phyloP scores from a whole-genome alignment of 2,797 vertebrate genomes.

The Momotus momota region DNA sequence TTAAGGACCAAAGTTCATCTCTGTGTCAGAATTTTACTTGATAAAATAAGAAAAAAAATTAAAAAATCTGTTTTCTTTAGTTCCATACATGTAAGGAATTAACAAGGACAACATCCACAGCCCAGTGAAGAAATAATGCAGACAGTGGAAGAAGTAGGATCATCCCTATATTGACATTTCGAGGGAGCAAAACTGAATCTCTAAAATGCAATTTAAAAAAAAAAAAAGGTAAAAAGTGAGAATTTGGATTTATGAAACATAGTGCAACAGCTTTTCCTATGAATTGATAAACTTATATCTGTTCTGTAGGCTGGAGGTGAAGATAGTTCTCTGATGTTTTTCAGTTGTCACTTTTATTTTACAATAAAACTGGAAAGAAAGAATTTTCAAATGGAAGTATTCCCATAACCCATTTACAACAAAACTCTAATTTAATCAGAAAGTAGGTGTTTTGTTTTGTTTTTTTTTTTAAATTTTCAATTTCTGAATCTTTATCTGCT shows the following conservation, averaged over 20 bases:
- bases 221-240: rapidly evolving
- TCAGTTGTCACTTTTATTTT: not conserved
- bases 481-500: not conserved
- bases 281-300: not conserved
- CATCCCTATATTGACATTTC: not conserved
- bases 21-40: not conserved
- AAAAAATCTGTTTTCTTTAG: not conserved
- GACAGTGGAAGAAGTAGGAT: not conserved
- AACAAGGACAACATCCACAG: not conserved
- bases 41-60: not conserved
- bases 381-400: not conserved
- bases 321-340: not conserved
- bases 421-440: not conserved
- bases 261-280: not conserved
- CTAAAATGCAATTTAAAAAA: too few species aligned
- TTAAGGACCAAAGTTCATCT: not conserved
- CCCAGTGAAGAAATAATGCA: not conserved
- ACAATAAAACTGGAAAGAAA: not conserved
- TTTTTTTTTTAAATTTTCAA: too few species aligned
- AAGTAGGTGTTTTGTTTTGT: not conserved
- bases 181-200: not conserved
- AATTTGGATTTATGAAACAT: not conserved
- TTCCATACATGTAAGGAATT: not conserved
- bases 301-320: not conserved
- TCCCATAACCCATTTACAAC: not conserved